Evolutionary conservation across 1,140 invertebrate genomes (phyloP).

Genomic region (Atta colombica): DNA sequence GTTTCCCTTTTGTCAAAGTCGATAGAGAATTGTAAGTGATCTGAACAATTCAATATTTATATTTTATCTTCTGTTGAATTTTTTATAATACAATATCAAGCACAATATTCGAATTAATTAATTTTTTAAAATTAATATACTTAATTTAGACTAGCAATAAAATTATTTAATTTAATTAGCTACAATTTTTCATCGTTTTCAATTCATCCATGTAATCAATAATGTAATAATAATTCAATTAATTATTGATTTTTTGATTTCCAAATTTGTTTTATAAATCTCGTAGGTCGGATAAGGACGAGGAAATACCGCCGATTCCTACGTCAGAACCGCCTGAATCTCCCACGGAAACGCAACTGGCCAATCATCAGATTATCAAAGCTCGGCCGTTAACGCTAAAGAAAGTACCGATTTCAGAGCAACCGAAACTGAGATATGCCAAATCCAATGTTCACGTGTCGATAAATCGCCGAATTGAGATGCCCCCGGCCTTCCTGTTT

Average conservation of each 20-base stretch:
- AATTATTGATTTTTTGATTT: background rate
- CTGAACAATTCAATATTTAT: background rate
- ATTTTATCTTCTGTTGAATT: background rate
- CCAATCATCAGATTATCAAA: constrained; percentile 90
- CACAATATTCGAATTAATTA: constrained; percentile 1
- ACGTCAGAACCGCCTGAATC: constrained; percentile 85
- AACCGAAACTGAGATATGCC: constrained; percentile 90
- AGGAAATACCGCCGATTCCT: constrained; percentile 85
- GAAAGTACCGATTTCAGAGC: constrained; percentile 91
- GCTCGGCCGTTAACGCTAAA: constrained; percentile 92
- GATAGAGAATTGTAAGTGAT: background rate
- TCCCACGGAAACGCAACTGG: constrained; percentile 80
- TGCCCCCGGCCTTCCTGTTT: constrained; percentile 93
- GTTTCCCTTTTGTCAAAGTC: background rate
- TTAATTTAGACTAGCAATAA: constrained; percentile 1
- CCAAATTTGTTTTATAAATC: background rate
- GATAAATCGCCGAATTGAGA: constrained; percentile 92
- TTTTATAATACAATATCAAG: background rate
- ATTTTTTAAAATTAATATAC: background rate
- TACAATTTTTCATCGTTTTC: background rate
- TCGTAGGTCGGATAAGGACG: constrained; percentile 83
- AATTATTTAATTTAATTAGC: constrained; percentile 1
- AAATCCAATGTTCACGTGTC: constrained; percentile 89
- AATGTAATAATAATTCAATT: background rate
- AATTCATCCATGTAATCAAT: background rate